Percentiles rank a stretch among this genome's conserved stretches.
Evolutionary conservation across 2,797 vertebrate genomes (phyloP).

Genomic region (Hypotaenidia okinawae): DNA sequence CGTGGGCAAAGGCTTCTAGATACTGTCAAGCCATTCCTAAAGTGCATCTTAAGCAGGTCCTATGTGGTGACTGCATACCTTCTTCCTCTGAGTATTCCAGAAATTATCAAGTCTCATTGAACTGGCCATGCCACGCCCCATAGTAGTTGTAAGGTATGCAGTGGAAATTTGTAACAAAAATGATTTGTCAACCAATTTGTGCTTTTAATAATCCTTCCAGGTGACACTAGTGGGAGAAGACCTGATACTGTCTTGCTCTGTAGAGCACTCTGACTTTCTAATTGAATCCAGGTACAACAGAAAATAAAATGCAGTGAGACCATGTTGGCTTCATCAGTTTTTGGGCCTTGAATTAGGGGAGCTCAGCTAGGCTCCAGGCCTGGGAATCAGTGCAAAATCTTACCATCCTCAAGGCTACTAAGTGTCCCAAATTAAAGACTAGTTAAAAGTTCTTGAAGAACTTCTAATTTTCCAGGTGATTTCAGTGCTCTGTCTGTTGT

Average conservation of each 20-base stretch:
- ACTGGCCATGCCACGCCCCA: not conserved
- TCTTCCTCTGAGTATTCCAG: not conserved
- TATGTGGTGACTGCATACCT: not conserved
- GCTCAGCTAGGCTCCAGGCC: not conserved
- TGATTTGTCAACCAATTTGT: not conserved
- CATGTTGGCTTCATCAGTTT: not conserved
- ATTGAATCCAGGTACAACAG: not conserved
- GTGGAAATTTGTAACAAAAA: not conserved
- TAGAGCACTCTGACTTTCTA: not conserved
- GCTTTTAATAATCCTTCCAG: not conserved
- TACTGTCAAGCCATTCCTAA: not conserved
- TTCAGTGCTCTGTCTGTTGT: not conserved
- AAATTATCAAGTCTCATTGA: not conserved
- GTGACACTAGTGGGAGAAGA: not conserved
- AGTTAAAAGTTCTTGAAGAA: not conserved
- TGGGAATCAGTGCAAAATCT: not conserved
- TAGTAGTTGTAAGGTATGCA: not conserved
- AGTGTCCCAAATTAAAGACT: not conserved
- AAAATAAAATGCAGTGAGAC: not conserved
- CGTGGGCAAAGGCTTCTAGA: not conserved
- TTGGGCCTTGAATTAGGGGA: not conserved
- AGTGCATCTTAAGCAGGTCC: not conserved
- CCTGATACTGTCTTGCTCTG: not conserved
- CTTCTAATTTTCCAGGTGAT: not conserved
- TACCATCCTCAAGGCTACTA: not conserved